Base-by-base conservation (phyloP, 2,797 vertebrate genomes). In the Hemibagrus guttatus region DNA sequence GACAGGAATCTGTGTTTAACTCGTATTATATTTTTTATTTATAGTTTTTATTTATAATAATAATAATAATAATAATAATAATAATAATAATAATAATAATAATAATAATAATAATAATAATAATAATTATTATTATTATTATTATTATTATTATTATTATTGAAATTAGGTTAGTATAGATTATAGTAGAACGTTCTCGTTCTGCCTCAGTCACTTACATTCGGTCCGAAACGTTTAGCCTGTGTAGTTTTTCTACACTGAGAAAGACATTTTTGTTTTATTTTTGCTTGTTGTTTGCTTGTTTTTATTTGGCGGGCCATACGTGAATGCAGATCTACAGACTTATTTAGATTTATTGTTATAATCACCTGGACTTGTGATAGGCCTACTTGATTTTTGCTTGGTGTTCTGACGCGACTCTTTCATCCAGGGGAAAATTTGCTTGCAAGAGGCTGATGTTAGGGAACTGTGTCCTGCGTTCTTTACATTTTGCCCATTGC, bases 341-440 rank as follows among this genome's bases (percentile, higher is more conserved):
- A 42, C 6, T 35, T 79, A 35, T 59, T 59, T 35, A 31, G 66
- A 56, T 13, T 75, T 68, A 66, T 71, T 69, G 23, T 58, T 80
- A 49, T 59, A 66, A 84, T 91, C 89, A 99, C 98, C 98, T 99
- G 98, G 97, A 93, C 96, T 98, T 95, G 97, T 96, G 93, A 26
- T 13, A 59, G 56, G 31, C 56, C 96, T 97, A 95, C 96, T 97
- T 94, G 95, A 96, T 96, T 99, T 99, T 95, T 99, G 98, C 94
- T 99, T 99, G 93, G 96, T 97, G 93, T 97, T 99, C 95, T 99
- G 98, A 85, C 98, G 97, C 86, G 97, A 97, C 90, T 99, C 98
- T 94, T 99, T 99, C 98, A 99, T 99, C 98, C 98, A 99, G 0
- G 98, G 98, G 92, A 99, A 99, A 92, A 99, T 98, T 76, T 99